These are phyloP conservation scores for Porites lobata DNA, from an alignment of 92 coral and sea anemone genomes.

Conservation along the genomic window DNA sequence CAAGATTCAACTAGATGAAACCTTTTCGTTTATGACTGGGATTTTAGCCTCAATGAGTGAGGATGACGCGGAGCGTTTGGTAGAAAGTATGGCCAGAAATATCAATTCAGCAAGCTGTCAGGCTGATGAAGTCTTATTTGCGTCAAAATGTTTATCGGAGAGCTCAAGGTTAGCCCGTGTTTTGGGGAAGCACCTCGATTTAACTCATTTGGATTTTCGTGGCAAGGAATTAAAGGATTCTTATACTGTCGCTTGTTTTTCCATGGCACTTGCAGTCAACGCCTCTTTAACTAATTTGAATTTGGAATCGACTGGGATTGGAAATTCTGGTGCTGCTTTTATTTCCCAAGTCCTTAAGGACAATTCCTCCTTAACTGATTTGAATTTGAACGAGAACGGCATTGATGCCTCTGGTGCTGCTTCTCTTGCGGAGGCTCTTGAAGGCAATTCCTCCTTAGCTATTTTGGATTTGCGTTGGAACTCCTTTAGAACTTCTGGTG, in stretches of 20 bases:
- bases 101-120: neutral
- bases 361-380: too few species aligned
- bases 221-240: neutral
- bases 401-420: too few species aligned
- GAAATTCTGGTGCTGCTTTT: too few species aligned
- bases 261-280: neutral
- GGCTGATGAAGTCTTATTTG: neutral
- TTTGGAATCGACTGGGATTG: too few species aligned
- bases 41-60: neutral
- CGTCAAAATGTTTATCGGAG: neutral
- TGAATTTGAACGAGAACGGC: too few species aligned
- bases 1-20: neutral
- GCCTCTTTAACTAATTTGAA: neutral
- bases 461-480: too few species aligned
- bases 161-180: neutral
- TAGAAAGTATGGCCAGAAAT: neutral
- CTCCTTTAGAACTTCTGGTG: too few species aligned
- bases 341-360: too few species aligned
- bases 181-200: neutral
- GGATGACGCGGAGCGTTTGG: neutral
- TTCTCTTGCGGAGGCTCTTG: too few species aligned
- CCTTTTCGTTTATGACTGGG: neutral
- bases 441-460: too few species aligned
- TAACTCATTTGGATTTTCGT: neutral
- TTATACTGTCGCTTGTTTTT: neutral